Evolutionary conservation across 2,113 vertebrate species (phyloP), one percentile per base, ranked within the genome.

Genomic region (Sardina pilchardus): DNA sequence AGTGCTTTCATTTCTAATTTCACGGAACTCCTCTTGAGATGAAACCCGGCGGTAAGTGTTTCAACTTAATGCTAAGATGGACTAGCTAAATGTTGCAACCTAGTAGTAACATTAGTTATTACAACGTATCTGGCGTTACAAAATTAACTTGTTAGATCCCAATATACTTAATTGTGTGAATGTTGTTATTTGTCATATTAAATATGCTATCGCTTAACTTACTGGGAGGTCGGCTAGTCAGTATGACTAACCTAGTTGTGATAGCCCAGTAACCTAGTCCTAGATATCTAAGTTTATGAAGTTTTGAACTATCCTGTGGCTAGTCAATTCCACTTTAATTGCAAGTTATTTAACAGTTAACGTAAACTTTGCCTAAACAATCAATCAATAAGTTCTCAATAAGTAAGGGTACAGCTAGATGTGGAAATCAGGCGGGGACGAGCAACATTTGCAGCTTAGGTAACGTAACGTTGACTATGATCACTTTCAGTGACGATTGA

Each of bases 31-130:
- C n/a, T 85, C 87, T 92, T 92, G 95, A 92, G 91, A 96, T 96
- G 95, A 96, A 95, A 95, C 94, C 93, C 81, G 94, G 95, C 85
- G 94, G 95, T 96, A 93, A 96, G 95, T 94, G 19, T 8, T 14
- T 48, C 63, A 26, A 42, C 39, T 42, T 42, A 42, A 82, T 36
- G 8, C 80, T 44, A 16, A 45, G 8, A 6, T 12, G 17, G 12
- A 45, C n/a, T 14, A 47, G 43, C 24, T 9, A 43, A 9, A 7
- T 48, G 19, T 81, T 82, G 16, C 17, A 10, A 67, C 26, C 81
- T 50, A 81, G 56, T 63, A 42, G 42, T 50, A 48, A 34, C 44
- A 47, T 50, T 56, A 12, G 26, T 83, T 85, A 82, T 39, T 78
- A 71, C 85, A 16, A 4, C 1, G 1, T 39, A 78, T 34, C 4